Evolutionary conservation across 2,797 vertebrate genomes (phyloP).

Genomic region (Streptopelia turtur): DNA sequence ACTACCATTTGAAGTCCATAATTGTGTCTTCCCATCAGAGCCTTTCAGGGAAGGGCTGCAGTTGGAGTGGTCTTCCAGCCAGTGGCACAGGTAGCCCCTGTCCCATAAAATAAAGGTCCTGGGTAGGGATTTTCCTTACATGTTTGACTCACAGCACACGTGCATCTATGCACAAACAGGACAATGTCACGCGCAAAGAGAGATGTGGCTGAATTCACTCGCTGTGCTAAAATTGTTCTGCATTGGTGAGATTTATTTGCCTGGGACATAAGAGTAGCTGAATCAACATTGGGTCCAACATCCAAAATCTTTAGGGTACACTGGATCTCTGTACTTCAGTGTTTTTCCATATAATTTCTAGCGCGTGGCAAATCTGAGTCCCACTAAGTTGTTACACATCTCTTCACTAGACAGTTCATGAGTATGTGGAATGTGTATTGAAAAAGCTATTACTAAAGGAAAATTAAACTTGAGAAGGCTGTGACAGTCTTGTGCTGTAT

Average conservation of each 20-base stretch:
- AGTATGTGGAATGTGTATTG: neutral
- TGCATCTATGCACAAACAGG: neutral
- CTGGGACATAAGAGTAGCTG: neutral
- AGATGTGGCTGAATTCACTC: neutral
- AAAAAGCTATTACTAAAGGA: neutral
- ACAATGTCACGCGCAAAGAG: accelerated
- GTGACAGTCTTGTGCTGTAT: neutral
- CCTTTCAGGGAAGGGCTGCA: neutral
- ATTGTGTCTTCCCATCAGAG: neutral
- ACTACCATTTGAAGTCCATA: neutral
- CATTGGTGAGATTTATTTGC: neutral
- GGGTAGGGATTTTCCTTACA: neutral
- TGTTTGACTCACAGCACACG: accelerated
- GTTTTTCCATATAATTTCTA: neutral
- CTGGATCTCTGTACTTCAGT: neutral
- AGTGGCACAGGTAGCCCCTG: neutral
- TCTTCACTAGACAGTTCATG: neutral
- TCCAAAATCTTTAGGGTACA: neutral
- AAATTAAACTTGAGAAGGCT: neutral
- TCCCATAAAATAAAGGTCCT: neutral
- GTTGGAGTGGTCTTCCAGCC: neutral
- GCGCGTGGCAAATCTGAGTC: neutral
- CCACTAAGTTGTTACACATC: neutral
- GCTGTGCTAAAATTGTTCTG: neutral
- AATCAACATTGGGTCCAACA: accelerated